Evolutionary conservation across 2,888 invertebrate genomes (phyloP), one percentile per base, ranked within the genome.

Genomic region (Trachelus tabidus): DNA sequence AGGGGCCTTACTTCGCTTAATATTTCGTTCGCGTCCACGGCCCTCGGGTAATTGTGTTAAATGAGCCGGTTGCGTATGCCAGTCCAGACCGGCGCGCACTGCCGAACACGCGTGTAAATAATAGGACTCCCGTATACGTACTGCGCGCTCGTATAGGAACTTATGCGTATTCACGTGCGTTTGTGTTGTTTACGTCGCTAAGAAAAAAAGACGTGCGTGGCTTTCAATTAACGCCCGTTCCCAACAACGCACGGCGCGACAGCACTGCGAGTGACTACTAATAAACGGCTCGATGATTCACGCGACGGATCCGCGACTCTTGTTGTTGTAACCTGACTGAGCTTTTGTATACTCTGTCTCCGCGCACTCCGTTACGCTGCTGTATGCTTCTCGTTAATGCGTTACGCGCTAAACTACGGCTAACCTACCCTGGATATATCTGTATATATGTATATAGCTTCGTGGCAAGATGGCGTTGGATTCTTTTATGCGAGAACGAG

Each of bases 41-140:
- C 84, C 81, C 81, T 85, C 83, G 83, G 83, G 87, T 89, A 89
- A 89, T 89, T 89, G 89, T 87, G 88, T 88, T 89, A 89, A 88
- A 88, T 85, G 88, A 80, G 82, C 82, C 81, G 82, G 86, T 87
- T 86, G 85, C 84, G 87, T 89, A 88, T 86, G 87, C 88, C 82
- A 84, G 76, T 82, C 85, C 84, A 81, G 75, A 68, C 75, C 75
- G 31, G 73, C 37, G 79, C 73, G 74, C 68, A 77, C 71, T 73
- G 76, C 73, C 79, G 79, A 76, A 80, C 79, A 81, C 78, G 77
- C 82, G 75, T 77, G 23, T 77, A 79, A 85, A 83, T 83, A 85
- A 85, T 85, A 83, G 75, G 75, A 86, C 84, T 81, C 85, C 77
- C 80, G 56, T 74, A 79, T 71, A 75, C 75, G 77, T 34, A 40